These are phyloP conservation scores for Danionella dracula DNA, from an alignment of 2,797 vertebrate genomes.

Conservation along the genomic window DNA sequence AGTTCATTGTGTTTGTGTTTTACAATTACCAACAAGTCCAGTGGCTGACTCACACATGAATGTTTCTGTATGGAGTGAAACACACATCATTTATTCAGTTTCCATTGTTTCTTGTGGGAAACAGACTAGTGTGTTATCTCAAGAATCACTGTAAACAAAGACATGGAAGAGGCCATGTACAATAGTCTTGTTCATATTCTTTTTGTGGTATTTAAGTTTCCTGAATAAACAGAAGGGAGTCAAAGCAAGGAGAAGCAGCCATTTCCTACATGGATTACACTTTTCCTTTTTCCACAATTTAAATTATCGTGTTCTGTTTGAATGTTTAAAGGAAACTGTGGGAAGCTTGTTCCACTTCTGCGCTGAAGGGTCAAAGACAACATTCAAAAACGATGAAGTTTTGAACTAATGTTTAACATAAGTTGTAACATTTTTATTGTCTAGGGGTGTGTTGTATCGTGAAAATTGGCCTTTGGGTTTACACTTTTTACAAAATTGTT, in stretches of 20 bases:
- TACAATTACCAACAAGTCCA: constrained; percentile 23
- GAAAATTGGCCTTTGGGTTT: neutral
- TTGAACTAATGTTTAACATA: neutral
- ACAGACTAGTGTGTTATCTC: constrained; percentile 55
- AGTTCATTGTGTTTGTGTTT: constrained; percentile 41
- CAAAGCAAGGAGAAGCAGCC: constrained; percentile 41
- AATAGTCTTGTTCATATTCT: constrained; percentile 51
- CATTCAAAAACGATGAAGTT: neutral
- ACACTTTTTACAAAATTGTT: neutral
- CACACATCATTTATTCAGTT: constrained; percentile 40
- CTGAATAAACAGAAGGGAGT: constrained; percentile 44
- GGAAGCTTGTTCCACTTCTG: neutral
- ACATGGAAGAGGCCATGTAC: constrained; percentile 46
- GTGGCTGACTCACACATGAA: constrained; percentile 38
- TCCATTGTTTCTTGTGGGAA: constrained; percentile 59
- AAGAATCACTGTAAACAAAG: constrained; percentile 51
- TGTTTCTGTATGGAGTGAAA: constrained; percentile 30
- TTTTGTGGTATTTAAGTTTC: constrained; percentile 39
- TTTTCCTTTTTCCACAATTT: constrained; percentile 37
- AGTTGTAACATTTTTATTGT: neutral
- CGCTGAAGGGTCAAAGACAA: neutral
- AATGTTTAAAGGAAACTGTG: constrained; percentile 5
- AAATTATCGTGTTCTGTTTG: neutral
- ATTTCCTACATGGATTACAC: constrained; percentile 39
- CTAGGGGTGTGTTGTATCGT: neutral